A percentile compares a stretch with the other conserved stretches of the same genome.
Evolutionary conservation across 2,888 invertebrate species (phyloP).

Genomic region (Aproaerema taeniolella): DNA sequence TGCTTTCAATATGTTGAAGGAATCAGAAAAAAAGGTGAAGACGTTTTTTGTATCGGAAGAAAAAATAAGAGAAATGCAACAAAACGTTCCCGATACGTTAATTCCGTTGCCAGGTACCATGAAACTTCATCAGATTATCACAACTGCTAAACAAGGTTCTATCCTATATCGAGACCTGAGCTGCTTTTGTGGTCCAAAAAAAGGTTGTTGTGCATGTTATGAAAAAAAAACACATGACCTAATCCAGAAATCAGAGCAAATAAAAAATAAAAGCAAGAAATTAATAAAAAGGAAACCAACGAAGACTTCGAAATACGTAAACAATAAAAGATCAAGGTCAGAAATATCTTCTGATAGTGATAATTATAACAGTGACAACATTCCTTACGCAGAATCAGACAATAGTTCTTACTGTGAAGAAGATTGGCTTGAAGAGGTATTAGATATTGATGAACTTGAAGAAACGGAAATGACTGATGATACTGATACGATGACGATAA

Average conservation of each 20-base stretch:
- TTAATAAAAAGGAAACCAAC: background rate
- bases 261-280: constrained; percentile 6
- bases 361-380: background rate
- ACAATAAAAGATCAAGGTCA: background rate
- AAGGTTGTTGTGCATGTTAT: too few relatives aligned
- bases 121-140: constrained; percentile 18
- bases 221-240: too few relatives aligned
- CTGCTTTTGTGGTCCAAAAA: too few relatives aligned
- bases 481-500: background rate
- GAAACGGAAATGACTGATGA: background rate
- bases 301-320: background rate
- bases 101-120: constrained; percentile 19
- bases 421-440: constrained; percentile 10
- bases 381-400: constrained; percentile 16
- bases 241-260: too few relatives aligned
- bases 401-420: constrained; percentile 12
- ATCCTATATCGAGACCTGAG: too few relatives aligned
- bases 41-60: constrained; percentile 14
- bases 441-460: constrained; percentile 14
- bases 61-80: constrained; percentile 17
- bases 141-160: too few relatives aligned
- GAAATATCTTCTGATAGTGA: background rate
- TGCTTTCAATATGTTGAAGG: constrained; percentile 14
- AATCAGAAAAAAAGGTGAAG: constrained; percentile 15
- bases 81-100: constrained; percentile 15